phyloP scores from a whole-genome alignment of 2,113 vertebrate species.

The Ovis aries region DNA sequence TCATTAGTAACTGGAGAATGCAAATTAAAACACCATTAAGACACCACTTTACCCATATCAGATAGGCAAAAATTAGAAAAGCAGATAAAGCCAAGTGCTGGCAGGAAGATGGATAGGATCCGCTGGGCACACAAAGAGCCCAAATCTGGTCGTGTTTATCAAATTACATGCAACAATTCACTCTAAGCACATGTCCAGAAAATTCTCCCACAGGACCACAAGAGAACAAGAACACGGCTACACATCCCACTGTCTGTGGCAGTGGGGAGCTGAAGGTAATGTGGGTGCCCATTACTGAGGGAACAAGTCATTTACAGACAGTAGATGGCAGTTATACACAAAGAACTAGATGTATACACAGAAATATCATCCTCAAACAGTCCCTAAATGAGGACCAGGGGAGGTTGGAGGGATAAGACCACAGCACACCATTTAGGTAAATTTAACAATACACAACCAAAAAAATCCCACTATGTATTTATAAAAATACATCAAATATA shows the following conservation, averaged over 20 bases:
- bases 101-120: neutral
- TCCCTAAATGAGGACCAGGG: neutral
- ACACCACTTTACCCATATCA: neutral
- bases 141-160: neutral
- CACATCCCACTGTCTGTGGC: neutral
- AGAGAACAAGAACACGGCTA: neutral
- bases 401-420: neutral
- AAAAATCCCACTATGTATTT: neutral
- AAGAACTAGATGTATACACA: neutral
- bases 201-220: neutral
- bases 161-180: neutral
- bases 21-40: slow-evolving; percentile 25
- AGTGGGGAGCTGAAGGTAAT: neutral
- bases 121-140: neutral
- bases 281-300: neutral
- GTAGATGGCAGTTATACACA: neutral
- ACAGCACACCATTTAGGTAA: neutral
- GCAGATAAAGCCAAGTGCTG: slow-evolving; percentile 9
- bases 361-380: neutral
- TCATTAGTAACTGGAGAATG: slow-evolving; percentile 1
- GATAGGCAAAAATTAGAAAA: slow-evolving; percentile 20
- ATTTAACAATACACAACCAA: neutral
- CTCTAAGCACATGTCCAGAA: neutral
- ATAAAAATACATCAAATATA: neutral
- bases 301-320: neutral